Conservation (phyloP, 1,140 invertebrate genomes). For the Thalassaphorura encarpata region DNA sequence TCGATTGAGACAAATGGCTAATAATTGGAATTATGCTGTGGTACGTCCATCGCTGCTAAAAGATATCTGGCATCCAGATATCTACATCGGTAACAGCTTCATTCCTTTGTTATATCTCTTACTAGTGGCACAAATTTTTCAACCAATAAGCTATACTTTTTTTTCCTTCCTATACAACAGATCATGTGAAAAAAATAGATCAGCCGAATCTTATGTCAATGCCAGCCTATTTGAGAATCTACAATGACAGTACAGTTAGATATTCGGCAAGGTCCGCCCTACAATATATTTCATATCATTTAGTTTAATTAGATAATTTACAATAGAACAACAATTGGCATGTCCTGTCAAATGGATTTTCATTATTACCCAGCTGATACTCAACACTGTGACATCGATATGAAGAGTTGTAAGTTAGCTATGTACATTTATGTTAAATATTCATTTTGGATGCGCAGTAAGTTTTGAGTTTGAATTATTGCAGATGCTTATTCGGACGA, state of each 20-base stretch:
- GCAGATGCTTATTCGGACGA: too few relatives aligned
- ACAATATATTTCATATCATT: neutral
- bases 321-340: neutral
- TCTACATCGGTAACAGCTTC: conserved; percentile 7
- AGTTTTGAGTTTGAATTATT: too few relatives aligned
- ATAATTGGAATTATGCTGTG: neutral
- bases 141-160: neutral
- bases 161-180: too few relatives aligned
- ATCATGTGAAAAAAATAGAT: neutral
- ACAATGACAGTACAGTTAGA: neutral
- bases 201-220: neutral
- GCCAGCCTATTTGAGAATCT: conserved; percentile 2
- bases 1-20: neutral
- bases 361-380: conserved; percentile 6
- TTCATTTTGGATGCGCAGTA: neutral
- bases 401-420: conserved; percentile 5
- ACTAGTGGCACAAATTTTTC: neutral
- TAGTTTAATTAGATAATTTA: neutral
- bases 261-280: conserved; percentile 7
- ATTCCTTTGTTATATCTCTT: neutral
- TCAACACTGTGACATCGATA: neutral
- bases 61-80: conserved; percentile 6
- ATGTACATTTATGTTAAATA: neutral
- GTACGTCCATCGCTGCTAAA: neutral
- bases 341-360: conserved; percentile 5